Evolutionary conservation across 1,140 invertebrate species (phyloP), one percentile per base, ranked within the genome.

Genomic region (Trachymyrmex septentrionalis): DNA sequence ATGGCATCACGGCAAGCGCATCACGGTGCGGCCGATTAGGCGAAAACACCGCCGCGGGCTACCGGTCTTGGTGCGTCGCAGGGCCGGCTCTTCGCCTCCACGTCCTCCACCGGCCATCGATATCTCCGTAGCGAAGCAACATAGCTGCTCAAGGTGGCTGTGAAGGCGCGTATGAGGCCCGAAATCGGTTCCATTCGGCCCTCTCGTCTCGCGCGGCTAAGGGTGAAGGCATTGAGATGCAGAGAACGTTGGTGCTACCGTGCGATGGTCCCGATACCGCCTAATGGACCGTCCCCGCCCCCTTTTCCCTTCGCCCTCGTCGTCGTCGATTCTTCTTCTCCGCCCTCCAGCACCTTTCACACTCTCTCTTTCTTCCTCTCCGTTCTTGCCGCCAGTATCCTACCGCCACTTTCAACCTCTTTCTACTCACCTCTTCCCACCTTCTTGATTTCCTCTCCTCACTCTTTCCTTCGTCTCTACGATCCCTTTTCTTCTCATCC

Each of bases 221-320:
- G 86, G 90, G 86, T 85, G 88, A 88, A 50, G 88, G 92, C 94
- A 95, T 95, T 95, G 95, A 95, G 94, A 95, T 95, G 95, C 94
- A 95, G 94, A 94, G 93, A 95, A 91, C 94, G 93, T 95, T 72
- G 94, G 93, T 95, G 95, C 95, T 95, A 95, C 95, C 94, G 95
- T 95, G 94, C 94, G 94, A 95, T 95, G 94, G 91, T 95, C 94
- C 94, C 93, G 95, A 95, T 95, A 95, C 92, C 94, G 94, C 94
- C 94, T 95, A 95, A 95, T 95, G 95, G 95, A 95, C 94, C 94
- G 93, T 93, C 92, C 92, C 93, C 92, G 90, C 93, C 91, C 86
- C 87, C 91, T 92, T 92, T 92, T 77, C 91, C 87, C 89, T 78
- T 85, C 55, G 69, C 38, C 69, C 16, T 84, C 55, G 57, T 63